Conservation (phyloP, 1,140 invertebrate species). For the Neuroterus valhalla region DNA sequence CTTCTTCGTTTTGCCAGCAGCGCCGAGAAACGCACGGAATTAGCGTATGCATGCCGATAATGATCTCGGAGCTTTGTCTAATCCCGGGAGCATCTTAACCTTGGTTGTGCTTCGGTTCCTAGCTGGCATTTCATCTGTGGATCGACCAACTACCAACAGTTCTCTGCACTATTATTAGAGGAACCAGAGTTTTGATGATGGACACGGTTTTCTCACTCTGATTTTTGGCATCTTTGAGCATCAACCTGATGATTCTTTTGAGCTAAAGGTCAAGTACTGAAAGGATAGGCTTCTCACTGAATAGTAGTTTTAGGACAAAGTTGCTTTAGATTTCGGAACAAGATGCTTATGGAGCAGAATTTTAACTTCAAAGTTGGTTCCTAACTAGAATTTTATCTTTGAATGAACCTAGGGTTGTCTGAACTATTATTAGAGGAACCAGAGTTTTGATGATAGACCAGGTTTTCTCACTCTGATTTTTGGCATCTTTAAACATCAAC, state of each 20-base stretch:
- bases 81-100: slow-evolving; percentile 30
- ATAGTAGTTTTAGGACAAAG: no score
- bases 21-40: slow-evolving; percentile 16
- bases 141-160: slow-evolving; percentile 19
- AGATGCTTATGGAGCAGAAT: no score
- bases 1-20: slow-evolving; percentile 1
- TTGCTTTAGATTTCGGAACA: no score
- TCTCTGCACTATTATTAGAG: slow-evolving; percentile 26
- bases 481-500: not conserved
- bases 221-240: not conserved
- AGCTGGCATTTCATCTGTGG: slow-evolving; percentile 26
- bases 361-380: no score
- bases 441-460: slow-evolving; percentile 2
- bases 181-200: slow-evolving; percentile 12
- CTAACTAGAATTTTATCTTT: no score
- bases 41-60: slow-evolving; percentile 29
- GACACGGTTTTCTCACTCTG: slow-evolving; percentile 14
- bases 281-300: not conserved
- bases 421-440: slow-evolving; percentile 28
- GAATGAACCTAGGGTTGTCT: slow-evolving; percentile 21
- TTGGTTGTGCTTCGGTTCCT: slow-evolving; percentile 26
- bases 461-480: slow-evolving; percentile 19
- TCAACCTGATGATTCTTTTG: not conserved
- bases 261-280: not conserved
- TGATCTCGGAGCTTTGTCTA: slow-evolving; percentile 21